phyloP scores from a whole-genome alignment of 2,113 vertebrate species.

The Turdus rufiventris region DNA sequence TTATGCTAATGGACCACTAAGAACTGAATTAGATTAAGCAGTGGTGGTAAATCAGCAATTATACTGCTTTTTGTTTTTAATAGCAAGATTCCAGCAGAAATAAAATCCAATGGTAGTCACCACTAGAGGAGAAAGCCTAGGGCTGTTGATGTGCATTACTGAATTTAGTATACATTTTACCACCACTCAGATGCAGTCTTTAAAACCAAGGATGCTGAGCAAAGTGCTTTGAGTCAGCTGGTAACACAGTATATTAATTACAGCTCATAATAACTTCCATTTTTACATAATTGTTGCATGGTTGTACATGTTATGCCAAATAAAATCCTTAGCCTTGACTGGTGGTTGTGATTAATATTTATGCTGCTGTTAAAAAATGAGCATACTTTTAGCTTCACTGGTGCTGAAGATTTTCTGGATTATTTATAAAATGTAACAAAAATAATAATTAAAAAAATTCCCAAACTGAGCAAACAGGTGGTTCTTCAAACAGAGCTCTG shows the following conservation, averaged over 20 bases:
- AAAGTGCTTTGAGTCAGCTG: constrained; percentile 3
- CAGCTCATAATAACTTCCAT: constrained; percentile 22
- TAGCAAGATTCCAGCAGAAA: constrained; percentile 38
- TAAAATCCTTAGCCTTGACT: constrained; percentile 42
- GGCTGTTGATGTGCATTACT: not conserved
- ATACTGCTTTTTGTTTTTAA: not conserved
- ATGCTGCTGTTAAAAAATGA: constrained; percentile 55
- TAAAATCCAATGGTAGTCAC: constrained; percentile 6
- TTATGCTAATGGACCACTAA: constrained; percentile 65
- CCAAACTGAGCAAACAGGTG: constrained; percentile 21
- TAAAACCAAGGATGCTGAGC: constrained; percentile 14
- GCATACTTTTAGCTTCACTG: constrained; percentile 36
- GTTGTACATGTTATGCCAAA: constrained; percentile 49
- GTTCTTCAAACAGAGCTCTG: constrained; percentile 51
- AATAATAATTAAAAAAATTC: not conserved
- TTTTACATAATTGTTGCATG: constrained; percentile 45
- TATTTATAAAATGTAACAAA: constrained; percentile 21
- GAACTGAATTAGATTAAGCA: constrained; percentile 69
- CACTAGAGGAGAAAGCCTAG: not conserved
- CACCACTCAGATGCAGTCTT: not conserved
- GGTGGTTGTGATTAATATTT: constrained; percentile 63
- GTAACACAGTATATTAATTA: constrained; percentile 39
- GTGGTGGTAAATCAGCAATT: constrained; percentile 65
- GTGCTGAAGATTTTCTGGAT: constrained; percentile 46
- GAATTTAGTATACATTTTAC: constrained; percentile 5